Evolutionary conservation across 2,113 vertebrate species (phyloP).

Genomic region (Bettongia penicillata): DNA sequence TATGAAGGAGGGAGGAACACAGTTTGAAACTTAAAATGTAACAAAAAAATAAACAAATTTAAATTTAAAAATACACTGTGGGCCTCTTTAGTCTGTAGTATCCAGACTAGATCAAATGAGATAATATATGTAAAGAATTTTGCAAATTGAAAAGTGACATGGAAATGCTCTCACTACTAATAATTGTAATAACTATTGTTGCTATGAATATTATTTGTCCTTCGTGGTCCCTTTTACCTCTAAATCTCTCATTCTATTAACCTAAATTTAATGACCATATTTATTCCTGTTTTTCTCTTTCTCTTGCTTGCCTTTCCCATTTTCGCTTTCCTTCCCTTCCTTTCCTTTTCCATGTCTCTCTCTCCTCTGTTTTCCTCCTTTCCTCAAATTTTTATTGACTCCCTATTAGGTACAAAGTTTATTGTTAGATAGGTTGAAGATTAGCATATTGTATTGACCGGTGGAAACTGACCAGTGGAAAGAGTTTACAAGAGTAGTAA

Average conservation of each 20-base stretch:
- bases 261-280: not conserved
- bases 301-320: not conserved
- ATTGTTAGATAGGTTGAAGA: not conserved
- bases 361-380: not conserved
- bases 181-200: not conserved
- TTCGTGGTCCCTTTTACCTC: not conserved
- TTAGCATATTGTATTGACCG: not conserved
- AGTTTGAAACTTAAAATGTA: not conserved
- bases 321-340: not conserved
- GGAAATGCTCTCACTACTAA: not conserved
- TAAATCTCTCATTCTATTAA: not conserved
- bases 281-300: not conserved
- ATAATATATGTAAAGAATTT: not conserved
- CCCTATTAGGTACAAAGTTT: not conserved
- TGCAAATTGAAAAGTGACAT: not conserved
- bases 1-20: not conserved
- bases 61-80: not conserved
- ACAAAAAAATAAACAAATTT: not conserved
- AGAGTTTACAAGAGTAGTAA: not conserved
- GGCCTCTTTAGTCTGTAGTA: not conserved
- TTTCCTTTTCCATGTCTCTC: not conserved
- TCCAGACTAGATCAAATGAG: not conserved
- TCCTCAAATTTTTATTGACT: not conserved
- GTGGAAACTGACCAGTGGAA: not conserved
- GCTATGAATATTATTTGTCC: not conserved